Conservation (phyloP, 2,113 vertebrate species). For the Halichoeres trimaculatus region DNA sequence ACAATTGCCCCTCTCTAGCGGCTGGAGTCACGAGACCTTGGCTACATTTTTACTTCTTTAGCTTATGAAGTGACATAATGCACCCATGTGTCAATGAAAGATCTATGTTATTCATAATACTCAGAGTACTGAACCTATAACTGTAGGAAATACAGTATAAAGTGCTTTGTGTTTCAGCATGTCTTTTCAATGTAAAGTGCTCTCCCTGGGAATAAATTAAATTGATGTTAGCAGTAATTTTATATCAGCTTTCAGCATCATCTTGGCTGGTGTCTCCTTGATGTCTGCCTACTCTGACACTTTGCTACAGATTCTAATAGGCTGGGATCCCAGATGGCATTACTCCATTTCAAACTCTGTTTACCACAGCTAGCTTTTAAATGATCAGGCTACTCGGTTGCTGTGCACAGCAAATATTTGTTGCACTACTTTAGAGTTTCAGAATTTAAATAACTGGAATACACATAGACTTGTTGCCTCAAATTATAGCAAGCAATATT, state of each 20-base stretch:
- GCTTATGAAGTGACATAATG: background rate
- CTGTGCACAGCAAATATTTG: background rate
- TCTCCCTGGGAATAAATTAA: conserved; percentile 12
- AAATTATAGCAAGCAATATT: no score
- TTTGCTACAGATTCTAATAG: conserved; percentile 63
- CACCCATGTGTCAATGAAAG: background rate
- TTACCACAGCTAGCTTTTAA: conserved; percentile 44
- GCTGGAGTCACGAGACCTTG: background rate
- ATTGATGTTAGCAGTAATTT: conserved; percentile 24
- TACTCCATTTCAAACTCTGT: conserved; percentile 50
- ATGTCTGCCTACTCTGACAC: conserved; percentile 26
- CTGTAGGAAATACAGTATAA: background rate
- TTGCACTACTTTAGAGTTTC: background rate
- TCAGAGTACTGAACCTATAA: background rate
- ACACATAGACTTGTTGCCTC: background rate
- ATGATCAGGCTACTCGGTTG: conserved; percentile 18
- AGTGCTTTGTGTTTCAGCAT: background rate
- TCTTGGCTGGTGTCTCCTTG: conserved; percentile 55
- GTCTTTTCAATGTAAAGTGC: conserved; percentile 11
- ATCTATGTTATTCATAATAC: background rate
- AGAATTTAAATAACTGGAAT: conserved; percentile 3
- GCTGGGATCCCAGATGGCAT: conserved; percentile 39
- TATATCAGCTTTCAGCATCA: conserved; percentile 52
- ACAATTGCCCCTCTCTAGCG: background rate
- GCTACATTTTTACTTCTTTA: background rate